Evolutionary conservation across 2,888 invertebrate genomes (phyloP), one percentile per base, ranked within the genome.

Genomic region (Cloeon dipterum): DNA sequence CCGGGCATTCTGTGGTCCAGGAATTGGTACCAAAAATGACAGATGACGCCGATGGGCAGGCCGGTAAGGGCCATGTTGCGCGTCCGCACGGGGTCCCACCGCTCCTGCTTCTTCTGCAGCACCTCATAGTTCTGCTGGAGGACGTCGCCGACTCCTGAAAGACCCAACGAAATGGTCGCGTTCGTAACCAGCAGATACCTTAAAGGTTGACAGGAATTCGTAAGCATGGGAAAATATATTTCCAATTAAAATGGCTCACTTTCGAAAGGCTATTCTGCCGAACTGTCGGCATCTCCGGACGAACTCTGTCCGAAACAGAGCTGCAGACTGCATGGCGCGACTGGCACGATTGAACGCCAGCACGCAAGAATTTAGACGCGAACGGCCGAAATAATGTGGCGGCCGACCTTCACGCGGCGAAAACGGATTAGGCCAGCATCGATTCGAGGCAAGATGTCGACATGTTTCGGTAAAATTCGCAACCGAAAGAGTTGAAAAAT

Each of bases 11-110:
- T 56, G 46, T 58, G 61, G 50, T 89, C 89, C 39, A 91, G 57
- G 42, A 69, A 61, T 39, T 66, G 65, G 52, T 91, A 91, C 85
- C 88, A 89, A 52, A 73, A 71, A 52, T 91, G 91, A 49, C 79
- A 78, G 20, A 83, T 59, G 7, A 78, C 54, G 18, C 88, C 89
- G 4, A 83, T 69, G 3, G 74, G 66, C 34, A 71, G 57, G 3
- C 88, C 89, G 7, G 81, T 74, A 20, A 72, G 54, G 4, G 73
- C 69, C 77, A 89, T 85, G 41, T 83, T 71, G 14, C 55, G 52
- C 1, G 81, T 78, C 41, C 89, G 65, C 16, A 48, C 50, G 4
- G 49, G 49, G 47, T 74, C 68, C 62, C 68, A 73, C 40, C 53
- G 53, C 4, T 64, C 54, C 41, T 67, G 56, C 39, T 70, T 62